phyloP scores from a whole-genome alignment of 1,140 invertebrate genomes.

The Diploscapter pachys region DNA sequence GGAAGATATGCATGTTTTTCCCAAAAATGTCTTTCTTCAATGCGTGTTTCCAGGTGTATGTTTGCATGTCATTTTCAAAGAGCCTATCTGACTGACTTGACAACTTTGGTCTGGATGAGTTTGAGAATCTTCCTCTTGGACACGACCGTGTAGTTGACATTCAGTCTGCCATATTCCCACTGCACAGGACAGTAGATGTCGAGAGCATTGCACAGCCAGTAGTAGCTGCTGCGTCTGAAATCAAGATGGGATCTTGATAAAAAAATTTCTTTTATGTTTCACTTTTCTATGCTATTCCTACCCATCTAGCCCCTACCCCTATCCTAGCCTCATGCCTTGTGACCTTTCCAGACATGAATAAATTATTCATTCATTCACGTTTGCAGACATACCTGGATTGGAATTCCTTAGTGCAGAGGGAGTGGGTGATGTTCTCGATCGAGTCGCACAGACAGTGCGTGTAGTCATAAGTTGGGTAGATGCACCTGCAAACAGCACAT shows the following conservation, averaged over 20 bases:
- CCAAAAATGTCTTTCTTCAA: too few relatives aligned
- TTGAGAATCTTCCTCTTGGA: constrained; percentile 97
- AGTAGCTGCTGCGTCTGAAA: constrained; percentile 84
- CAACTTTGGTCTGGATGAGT: constrained; percentile 80
- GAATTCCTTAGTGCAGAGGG: constrained; percentile 98
- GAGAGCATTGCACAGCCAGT: constrained; percentile 95
- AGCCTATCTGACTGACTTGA: constrained; percentile 64
- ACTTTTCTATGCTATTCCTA: too few relatives aligned
- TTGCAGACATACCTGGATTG: constrained; percentile 69
- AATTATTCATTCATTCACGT: not conserved
- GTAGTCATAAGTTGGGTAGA: constrained; percentile 99
- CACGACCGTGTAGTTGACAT: constrained; percentile 93
- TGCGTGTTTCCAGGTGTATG: not conserved
- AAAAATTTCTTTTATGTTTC: too few relatives aligned
- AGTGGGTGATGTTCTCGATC: constrained; percentile 96
- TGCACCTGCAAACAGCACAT: constrained; percentile 68
- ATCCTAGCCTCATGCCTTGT: too few relatives aligned
- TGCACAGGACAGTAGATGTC: constrained; percentile 97
- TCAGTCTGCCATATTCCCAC: constrained; percentile 96
- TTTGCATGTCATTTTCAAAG: not conserved
- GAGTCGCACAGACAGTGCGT: constrained; percentile 98
- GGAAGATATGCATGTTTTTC: too few relatives aligned
- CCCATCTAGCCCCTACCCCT: too few relatives aligned
- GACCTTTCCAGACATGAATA: constrained; percentile 43
- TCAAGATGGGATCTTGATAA: constrained; percentile 8